Base-by-base conservation (phyloP, 2,113 vertebrate species). In the Balaenoptera acutorostrata region DNA sequence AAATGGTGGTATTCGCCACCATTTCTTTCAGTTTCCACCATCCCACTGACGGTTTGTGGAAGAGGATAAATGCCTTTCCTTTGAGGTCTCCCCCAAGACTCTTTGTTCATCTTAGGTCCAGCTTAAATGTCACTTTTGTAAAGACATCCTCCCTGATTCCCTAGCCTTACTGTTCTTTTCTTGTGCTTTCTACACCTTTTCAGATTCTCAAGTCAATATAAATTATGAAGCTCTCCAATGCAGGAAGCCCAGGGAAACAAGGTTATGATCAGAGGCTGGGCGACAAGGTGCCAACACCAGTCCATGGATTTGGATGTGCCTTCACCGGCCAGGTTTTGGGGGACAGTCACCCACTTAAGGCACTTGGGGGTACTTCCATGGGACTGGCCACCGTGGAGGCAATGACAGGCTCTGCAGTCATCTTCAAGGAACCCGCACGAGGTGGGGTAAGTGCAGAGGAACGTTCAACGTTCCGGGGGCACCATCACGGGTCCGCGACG, bases 401-500 rank as follows among this genome's bases (percentile, higher is more conserved):
- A 6, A n/a, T 41, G 36, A 15, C 33, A 46, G 31, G 15, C 74
- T 39, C 80, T 1, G 1, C 31, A 29, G 3, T 23, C 39, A 20
- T 1, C 25, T 15, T 49, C 13, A 36, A 23, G 64, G 7, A n/a
- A 31, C 14, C 14, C 0, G 23, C 14, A 13, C 0, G 1, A 59
- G n/a, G 8, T 1, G 5, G 6, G 6, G 63, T 12, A 6, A 5
- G 17, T 3, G 17, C 27, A 18, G n/a, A 10, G 9, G 15, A 5
- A 2, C 0, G 20, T 41, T 36, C 17, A 2, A 0, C 8, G 10
- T 9, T 6, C 25, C 68, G 2, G 25, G 39, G 1, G 52, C 44
- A 66, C 15, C 9, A 1, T 64, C 27, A 55, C 14, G 15, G 44
- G 57, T 2, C 4, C 0, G 2, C 8, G 6, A 21, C 61, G 49